These are phyloP conservation scores for Andrena camellia DNA, from an alignment of 2,888 invertebrate genomes.

Conservation along the genomic window DNA sequence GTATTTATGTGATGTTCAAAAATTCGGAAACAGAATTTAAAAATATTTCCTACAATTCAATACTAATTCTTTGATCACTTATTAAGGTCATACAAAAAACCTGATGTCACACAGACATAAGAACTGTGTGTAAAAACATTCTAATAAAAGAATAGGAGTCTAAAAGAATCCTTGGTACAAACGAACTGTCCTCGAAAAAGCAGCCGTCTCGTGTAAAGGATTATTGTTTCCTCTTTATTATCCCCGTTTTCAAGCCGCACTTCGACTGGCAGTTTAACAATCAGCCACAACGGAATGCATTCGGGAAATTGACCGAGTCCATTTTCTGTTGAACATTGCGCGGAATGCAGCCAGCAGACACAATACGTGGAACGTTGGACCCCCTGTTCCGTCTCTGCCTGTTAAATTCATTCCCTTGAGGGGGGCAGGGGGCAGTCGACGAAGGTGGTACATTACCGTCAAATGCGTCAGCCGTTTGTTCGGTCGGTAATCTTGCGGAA, in stretches of 20 bases:
- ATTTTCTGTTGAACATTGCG: conserved; percentile 56
- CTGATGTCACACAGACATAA: too few species aligned
- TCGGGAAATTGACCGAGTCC: conserved; percentile 72
- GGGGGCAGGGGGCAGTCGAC: neutral
- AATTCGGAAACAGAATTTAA: too few species aligned
- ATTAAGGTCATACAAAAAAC: too few species aligned
- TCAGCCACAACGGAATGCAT: conserved; percentile 66
- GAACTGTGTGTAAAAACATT: neutral
- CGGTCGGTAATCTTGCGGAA: conserved; percentile 48
- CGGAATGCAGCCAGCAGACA: conserved; percentile 51
- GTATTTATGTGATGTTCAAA: too few species aligned
- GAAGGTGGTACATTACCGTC: conserved; percentile 44
- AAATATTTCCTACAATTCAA: too few species aligned
- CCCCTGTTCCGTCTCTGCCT: neutral
- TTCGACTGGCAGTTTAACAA: conserved; percentile 12
- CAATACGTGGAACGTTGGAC: conserved; percentile 55
- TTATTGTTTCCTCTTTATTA: neutral
- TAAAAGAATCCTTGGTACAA: neutral
- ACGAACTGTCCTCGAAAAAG: neutral
- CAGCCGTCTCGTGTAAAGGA: neutral
- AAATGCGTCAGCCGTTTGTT: conserved; percentile 43
- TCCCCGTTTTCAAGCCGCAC: neutral
- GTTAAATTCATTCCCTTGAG: conserved; percentile 43
- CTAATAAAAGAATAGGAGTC: neutral
- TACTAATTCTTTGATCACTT: too few species aligned